Percentiles rank a stretch among this genome's conserved stretches.
Conservation (phyloP, 2,113 vertebrate genomes). For the Coptodon bakossiorum region DNA sequence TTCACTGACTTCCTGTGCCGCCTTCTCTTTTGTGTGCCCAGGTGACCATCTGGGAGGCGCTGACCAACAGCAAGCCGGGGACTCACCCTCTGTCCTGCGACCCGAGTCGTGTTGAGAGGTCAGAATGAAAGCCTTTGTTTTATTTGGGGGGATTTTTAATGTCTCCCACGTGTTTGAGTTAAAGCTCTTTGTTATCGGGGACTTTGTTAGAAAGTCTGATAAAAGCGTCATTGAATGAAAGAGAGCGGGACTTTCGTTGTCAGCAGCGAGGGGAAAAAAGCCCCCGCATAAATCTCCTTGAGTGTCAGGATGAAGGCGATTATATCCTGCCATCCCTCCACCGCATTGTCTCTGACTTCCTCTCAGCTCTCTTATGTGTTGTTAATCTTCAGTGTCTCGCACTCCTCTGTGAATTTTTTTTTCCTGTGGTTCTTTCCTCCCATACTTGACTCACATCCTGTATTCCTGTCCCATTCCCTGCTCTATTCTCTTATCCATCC, state of each 20-base stretch:
- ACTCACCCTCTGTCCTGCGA: constrained; percentile 82
- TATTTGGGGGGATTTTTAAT: neutral
- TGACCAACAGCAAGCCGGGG: constrained; percentile 97
- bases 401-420: neutral
- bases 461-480: neutral
- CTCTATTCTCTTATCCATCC: constrained; percentile 29
- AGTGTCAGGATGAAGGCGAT: neutral
- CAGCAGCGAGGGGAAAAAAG: neutral
- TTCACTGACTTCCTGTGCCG: constrained; percentile 1
- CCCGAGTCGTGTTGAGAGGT: constrained; percentile 85
- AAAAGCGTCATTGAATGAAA: neutral
- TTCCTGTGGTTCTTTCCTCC: constrained; percentile 13
- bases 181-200: neutral
- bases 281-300: neutral
- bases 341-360: constrained; percentile 16
- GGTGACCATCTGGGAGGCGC: constrained; percentile 98
- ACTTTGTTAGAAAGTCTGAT: neutral
- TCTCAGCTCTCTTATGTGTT: neutral
- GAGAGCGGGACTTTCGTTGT: neutral
- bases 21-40: constrained; percentile 38
- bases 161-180: neutral
- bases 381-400: constrained; percentile 5
- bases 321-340: neutral
- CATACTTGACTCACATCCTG: constrained; percentile 41
- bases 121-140: neutral